Base-by-base conservation (phyloP, 2,797 vertebrate genomes). In the Gymnoscopelus microlampas region DNA sequence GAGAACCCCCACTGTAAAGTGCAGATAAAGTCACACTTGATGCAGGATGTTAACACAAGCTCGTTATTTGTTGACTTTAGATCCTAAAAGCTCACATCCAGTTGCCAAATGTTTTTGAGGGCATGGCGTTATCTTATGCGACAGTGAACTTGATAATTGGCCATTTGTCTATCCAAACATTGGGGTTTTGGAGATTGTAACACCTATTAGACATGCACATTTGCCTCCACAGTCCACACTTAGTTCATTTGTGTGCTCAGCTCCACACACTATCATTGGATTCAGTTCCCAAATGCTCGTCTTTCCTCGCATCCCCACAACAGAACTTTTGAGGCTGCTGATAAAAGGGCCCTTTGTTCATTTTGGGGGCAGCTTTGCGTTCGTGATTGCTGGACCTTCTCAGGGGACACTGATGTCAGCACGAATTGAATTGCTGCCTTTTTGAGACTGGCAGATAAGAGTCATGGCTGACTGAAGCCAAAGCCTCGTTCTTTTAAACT, bases 311-410 rank as follows among this genome's bases (percentile, higher is more conserved):
- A 53, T 86, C 79, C 80, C 80, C 74, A 81, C 73, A 35, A 76
- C 77, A 80, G 53, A 66, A 12, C 55, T 64, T 76, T 44, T 6
- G 53, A 73, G 53, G 66, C 63, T 49, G 1, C 14, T 70, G 48
- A 83, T 78, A 78, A 86, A 48, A 83, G 62, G 53, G 61, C 55
- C 51, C 51, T 79, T 85, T 84, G 82, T 87, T 77, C 29, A 51
- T 60, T 51, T 51, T 11, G 26, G 56, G 29, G 48, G 35, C 23
- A 23, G 15, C 19, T 49, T 13, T 9, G 24, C 23, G 66, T 53
- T 19, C n/a, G 44, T 53, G 26, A 62, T n/a, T 72, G 53, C 49
- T 71, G 58, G 75, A 39, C 10, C 5, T 15, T 61, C 24, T 49
- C 5, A 63, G 47, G 39, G 23, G 24, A 12, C 15, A 51, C 32